These are phyloP conservation scores for Gonioctena quinquepunctata DNA, from an alignment of 1,140 invertebrate genomes.

Conservation along the genomic window DNA sequence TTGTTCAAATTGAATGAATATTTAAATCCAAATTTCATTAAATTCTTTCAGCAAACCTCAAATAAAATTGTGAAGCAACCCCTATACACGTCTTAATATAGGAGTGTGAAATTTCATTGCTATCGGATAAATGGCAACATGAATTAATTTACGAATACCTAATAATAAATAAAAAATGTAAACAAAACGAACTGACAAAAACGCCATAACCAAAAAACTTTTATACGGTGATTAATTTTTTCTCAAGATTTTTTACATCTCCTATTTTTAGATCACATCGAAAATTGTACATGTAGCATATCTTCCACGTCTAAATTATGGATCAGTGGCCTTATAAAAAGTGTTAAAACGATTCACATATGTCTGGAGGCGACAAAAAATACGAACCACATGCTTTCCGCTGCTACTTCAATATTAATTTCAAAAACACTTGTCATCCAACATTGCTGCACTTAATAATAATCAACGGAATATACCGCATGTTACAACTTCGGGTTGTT, in stretches of 20 bases:
- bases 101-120: no score
- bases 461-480: conserved; percentile 14
- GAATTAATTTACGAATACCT: no score
- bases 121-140: no score
- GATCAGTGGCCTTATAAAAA: conserved; percentile 41
- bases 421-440: conserved; percentile 42
- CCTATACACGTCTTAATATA: no score
- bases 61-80: no score
- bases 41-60: no score
- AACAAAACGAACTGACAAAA: conserved; percentile 12
- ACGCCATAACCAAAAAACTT: conserved; percentile 2
- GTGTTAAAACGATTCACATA: conserved; percentile 42
- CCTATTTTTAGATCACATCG: conserved; percentile 33
- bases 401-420: conserved; percentile 38
- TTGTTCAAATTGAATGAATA: no score
- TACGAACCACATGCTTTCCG: conserved; percentile 37
- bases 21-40: no score
- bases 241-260: conserved; percentile 24
- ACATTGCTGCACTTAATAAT: conserved; percentile 16
- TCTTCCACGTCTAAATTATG: conserved; percentile 40
- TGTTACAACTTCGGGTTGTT: conserved; percentile 7
- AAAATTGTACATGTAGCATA: conserved; percentile 19
- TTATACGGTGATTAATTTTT: conserved; percentile 31
- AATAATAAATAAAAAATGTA: conserved; percentile 12
- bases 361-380: conserved; percentile 43